phyloP scores from a whole-genome alignment of 2,797 vertebrate genomes.

The Fistularia commersonii region DNA sequence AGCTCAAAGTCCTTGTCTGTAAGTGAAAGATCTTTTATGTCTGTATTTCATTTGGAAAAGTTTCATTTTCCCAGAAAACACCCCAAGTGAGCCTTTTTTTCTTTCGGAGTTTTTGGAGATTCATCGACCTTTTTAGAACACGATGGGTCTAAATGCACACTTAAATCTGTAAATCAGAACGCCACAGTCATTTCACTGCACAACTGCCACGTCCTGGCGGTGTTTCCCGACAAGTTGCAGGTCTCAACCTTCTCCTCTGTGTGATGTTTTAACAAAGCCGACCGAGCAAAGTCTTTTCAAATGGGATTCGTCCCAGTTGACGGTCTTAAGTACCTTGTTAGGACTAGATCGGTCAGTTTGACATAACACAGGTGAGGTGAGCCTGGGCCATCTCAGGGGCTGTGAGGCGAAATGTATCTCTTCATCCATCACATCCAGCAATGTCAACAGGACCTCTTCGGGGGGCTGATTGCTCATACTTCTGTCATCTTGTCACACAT shows the following conservation, averaged over 20 bases:
- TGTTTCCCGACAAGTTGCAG: slow-evolving; percentile 16
- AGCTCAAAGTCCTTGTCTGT: too few relatives aligned
- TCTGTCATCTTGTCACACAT: not conserved
- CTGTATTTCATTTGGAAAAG: too few relatives aligned
- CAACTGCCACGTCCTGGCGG: slow-evolving; percentile 1
- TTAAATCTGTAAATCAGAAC: too few relatives aligned
- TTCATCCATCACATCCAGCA: slow-evolving; percentile 14
- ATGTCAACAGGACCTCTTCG: slow-evolving; percentile 7
- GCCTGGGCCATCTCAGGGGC: slow-evolving; percentile 42
- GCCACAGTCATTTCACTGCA: too few relatives aligned
- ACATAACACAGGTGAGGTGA: slow-evolving; percentile 12
- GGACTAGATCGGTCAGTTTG: slow-evolving; percentile 4
- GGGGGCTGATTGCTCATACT: slow-evolving; percentile 8
- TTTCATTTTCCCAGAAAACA: too few relatives aligned
- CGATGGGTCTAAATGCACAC: too few relatives aligned
- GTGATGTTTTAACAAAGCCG: slow-evolving; percentile 15
- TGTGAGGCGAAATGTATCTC: slow-evolving; percentile 18
- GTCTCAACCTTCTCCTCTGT: slow-evolving; percentile 20
- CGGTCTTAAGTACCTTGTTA: not conserved
- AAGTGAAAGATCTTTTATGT: too few relatives aligned
- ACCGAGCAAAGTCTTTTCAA: slow-evolving; percentile 9
- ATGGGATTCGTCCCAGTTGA: slow-evolving; percentile 3
- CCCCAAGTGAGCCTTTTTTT: too few relatives aligned
- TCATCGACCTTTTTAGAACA: too few relatives aligned
- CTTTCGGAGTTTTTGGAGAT: too few relatives aligned